A percentile compares a stretch with the other conserved stretches of the same genome.
Evolutionary conservation across 2,888 invertebrate genomes (phyloP).

Genomic region (Orchesellides sinensis): DNA sequence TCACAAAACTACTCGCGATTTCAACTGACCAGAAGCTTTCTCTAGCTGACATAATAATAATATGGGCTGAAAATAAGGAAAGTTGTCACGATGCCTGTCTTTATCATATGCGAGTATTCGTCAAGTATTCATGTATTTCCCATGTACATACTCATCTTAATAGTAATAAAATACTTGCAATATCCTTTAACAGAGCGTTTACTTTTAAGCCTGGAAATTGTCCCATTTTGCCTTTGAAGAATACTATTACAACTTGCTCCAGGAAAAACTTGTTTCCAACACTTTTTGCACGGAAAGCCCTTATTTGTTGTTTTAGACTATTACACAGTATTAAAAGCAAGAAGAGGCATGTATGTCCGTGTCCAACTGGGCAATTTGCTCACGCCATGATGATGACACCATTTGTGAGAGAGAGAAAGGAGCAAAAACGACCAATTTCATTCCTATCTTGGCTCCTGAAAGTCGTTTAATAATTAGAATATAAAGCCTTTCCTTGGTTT

Average conservation of each 20-base stretch:
- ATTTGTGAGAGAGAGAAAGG: background rate
- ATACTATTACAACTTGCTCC: no score
- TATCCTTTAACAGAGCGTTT: background rate
- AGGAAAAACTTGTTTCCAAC: no score
- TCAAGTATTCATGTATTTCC: no score
- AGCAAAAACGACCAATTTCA: background rate
- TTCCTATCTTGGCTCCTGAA: background rate
- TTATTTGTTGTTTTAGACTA: background rate
- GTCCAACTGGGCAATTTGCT: background rate
- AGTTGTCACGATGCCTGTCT: no score
- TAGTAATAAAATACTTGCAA: background rate
- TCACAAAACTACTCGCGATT: no score
- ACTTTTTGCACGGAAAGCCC: background rate
- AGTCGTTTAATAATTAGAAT: constrained; percentile 25
- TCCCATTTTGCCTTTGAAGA: no score
- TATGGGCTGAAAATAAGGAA: no score
- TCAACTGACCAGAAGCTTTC: no score
- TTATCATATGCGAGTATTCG: no score
- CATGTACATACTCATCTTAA: no score
- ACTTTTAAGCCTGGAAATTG: no score
- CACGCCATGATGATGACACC: background rate
- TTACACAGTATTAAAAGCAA: background rate
- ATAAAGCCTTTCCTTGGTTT: background rate
- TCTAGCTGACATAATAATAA: no score
- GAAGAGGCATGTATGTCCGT: background rate